Conservation (phyloP, 2,113 vertebrate species). For the Crotalus viridis region DNA sequence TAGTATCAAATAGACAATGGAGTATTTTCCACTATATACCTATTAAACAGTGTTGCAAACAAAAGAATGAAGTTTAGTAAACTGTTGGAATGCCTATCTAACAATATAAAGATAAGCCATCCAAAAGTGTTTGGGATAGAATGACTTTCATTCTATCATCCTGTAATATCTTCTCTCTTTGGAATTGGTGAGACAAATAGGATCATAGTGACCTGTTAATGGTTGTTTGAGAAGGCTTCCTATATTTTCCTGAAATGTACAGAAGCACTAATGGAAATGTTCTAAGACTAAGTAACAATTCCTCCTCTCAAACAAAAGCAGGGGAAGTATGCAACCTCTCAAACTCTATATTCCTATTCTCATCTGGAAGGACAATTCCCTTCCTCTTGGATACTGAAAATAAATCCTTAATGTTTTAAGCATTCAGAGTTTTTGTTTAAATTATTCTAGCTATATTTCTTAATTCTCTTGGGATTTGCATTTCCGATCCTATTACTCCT, state of each 20-base stretch:
- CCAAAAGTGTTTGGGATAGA: not conserved
- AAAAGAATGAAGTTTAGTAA: not conserved
- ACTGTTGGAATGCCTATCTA: not conserved
- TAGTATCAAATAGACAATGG: not conserved
- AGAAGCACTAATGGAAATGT: not conserved
- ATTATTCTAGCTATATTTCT: conserved; percentile 20
- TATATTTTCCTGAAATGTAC: not conserved
- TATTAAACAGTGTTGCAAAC: not conserved
- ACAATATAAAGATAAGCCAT: not conserved
- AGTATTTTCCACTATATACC: not conserved
- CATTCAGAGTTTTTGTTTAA: not conserved
- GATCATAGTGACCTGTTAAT: not conserved
- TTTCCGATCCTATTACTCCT: not conserved
- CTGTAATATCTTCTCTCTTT: not conserved
- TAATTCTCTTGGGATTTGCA: not conserved
- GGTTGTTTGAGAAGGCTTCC: not conserved
- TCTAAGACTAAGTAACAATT: not conserved
- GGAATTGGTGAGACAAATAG: too few species aligned
- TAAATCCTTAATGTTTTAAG: conserved; percentile 28
- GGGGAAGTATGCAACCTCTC: not conserved
- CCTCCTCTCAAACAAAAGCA: not conserved
- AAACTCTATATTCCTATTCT: not conserved
- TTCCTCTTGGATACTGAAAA: not conserved
- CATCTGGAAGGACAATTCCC: conserved; percentile 1
- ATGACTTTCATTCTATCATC: not conserved